These are phyloP conservation scores for Etheostoma nigrum DNA, from an alignment of 2,797 vertebrate species.

Conservation along the genomic window DNA sequence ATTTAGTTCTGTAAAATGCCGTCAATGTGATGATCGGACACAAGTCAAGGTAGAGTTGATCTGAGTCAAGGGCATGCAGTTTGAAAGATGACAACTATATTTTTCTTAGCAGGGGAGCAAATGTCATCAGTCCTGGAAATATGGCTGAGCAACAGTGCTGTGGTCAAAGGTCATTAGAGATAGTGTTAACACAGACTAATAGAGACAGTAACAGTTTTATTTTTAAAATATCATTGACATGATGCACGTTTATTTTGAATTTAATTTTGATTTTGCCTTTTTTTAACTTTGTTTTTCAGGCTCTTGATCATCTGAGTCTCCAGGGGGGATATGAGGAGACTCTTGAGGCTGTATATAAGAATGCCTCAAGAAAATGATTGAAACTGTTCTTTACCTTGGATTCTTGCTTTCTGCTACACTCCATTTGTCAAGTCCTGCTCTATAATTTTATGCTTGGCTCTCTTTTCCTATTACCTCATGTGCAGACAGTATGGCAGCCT, in stretches of 20 bases:
- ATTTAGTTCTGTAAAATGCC: conserved; percentile 25
- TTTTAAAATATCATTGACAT: neutral
- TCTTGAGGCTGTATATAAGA: conserved; percentile 21
- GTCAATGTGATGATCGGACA: conserved; percentile 2
- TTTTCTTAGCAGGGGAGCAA: conserved; percentile 44
- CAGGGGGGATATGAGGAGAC: conserved; percentile 20
- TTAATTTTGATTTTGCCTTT: neutral
- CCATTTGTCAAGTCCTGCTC: conserved; percentile 49
- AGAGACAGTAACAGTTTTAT: neutral
- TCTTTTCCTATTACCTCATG: conserved; percentile 59
- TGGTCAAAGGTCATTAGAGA: conserved; percentile 47
- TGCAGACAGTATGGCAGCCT: conserved; percentile 62
- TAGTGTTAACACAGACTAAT: neutral
- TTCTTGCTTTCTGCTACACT: conserved; percentile 27
- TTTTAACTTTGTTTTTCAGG: neutral
- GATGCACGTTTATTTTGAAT: neutral
- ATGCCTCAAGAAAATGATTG: conserved; percentile 1
- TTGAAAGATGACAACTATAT: conserved; percentile 45
- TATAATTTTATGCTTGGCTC: conserved; percentile 55
- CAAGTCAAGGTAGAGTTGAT: conserved; percentile 36
- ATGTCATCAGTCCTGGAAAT: conserved; percentile 59
- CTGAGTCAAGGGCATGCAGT: conserved; percentile 41
- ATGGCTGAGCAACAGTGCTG: conserved; percentile 35
- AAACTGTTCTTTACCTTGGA: conserved; percentile 23
- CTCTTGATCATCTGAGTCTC: neutral